phyloP scores from a whole-genome alignment of 1,140 invertebrate genomes.

The Ips nitidus region DNA sequence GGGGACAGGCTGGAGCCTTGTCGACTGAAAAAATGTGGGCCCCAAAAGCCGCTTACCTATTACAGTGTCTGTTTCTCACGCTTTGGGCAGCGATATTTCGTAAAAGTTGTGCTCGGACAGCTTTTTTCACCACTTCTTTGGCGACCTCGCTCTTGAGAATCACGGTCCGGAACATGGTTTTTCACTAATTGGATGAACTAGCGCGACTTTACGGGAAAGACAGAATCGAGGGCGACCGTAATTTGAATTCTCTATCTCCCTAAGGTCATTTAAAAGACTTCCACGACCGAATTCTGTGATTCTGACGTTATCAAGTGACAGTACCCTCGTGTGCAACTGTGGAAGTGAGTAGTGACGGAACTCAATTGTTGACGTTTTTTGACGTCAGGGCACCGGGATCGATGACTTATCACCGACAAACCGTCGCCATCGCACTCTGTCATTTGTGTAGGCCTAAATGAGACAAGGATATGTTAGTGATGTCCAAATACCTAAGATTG shows the following conservation, averaged over 20 bases:
- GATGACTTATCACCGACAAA: no score
- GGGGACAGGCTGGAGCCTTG: constrained; percentile 6
- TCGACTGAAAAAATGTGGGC: background rate
- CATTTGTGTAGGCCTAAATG: no score
- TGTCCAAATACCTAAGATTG: no score
- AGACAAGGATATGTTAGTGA: no score
- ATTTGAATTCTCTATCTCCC: constrained; percentile 34
- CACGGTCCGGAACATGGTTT: constrained; percentile 64
- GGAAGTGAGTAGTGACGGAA: no score
- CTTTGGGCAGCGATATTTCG: constrained; percentile 63
- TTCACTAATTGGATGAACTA: constrained; percentile 14
- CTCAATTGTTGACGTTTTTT: no score
- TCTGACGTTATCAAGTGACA: constrained; percentile 23
- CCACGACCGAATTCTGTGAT: constrained; percentile 31
- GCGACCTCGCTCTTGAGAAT: constrained; percentile 65
- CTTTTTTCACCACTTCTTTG: constrained; percentile 60
- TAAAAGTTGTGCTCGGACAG: constrained; percentile 58
- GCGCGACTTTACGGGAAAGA: constrained; percentile 13
- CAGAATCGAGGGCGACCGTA: constrained; percentile 39
- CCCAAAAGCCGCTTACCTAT: constrained; percentile 54
- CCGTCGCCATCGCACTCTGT: no score
- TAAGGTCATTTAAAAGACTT: constrained; percentile 50
- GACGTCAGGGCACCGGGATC: no score
- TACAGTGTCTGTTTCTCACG: constrained; percentile 61
- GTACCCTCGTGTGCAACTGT: no score